These are phyloP conservation scores for Siniperca chuatsi DNA, from an alignment of 2,113 vertebrate genomes.

Conservation along the genomic window DNA sequence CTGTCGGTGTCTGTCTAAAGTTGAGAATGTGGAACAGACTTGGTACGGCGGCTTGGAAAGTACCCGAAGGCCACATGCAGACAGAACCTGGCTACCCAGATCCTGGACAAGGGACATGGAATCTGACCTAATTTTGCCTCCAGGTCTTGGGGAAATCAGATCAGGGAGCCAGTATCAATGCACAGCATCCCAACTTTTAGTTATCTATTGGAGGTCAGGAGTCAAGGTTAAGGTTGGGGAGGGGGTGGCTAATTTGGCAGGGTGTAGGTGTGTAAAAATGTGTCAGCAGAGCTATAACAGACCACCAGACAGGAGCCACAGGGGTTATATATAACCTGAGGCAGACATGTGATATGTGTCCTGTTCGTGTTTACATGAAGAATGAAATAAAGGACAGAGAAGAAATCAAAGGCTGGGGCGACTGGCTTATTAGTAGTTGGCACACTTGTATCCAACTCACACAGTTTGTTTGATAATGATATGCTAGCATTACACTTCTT, in stretches of 20 bases:
- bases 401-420: neutral
- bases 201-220: conserved; percentile 11
- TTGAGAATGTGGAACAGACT: conserved; percentile 40
- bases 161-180: conserved; percentile 5
- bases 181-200: neutral
- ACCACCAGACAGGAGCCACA: conserved; percentile 8
- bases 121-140: conserved; percentile 43
- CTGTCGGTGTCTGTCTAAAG: neutral
- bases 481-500: neutral
- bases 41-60: neutral
- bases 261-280: conserved; percentile 1
- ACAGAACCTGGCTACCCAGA: conserved; percentile 38
- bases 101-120: conserved; percentile 23
- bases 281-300: conserved; percentile 13
- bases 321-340: neutral
- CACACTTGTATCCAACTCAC: conserved; percentile 4
- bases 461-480: conserved; percentile 4
- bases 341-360: neutral
- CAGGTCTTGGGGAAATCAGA: conserved; percentile 9
- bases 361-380: conserved; percentile 10
- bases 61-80: conserved; percentile 19
- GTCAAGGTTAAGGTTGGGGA: neutral
- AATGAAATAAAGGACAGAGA: neutral
- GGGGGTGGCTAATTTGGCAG: neutral
- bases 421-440: neutral